phyloP scores from a whole-genome alignment of 2,113 vertebrate species.

The Psammodynastes pulverulentus region DNA sequence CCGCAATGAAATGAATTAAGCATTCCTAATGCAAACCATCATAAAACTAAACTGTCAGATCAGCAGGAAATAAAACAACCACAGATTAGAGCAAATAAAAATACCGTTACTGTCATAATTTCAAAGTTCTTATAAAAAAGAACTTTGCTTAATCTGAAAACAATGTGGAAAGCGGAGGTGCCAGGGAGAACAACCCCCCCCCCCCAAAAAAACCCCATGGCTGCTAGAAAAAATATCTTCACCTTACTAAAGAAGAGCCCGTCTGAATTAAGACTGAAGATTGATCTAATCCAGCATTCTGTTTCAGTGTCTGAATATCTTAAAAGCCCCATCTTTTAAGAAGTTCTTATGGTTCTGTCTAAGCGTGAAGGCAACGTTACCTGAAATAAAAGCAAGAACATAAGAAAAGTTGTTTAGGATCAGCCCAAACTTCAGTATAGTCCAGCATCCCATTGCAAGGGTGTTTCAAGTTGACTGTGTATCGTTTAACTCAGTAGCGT shows the following conservation, averaged over 20 bases:
- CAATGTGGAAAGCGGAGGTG: background rate
- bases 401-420: background rate
- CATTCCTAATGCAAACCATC: background rate
- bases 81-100: background rate
- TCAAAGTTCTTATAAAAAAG: background rate
- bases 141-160: background rate
- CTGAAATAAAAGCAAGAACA: background rate
- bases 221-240: background rate
- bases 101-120: background rate
- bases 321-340: background rate
- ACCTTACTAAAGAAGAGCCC: background rate
- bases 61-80: background rate
- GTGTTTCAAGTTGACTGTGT: background rate
- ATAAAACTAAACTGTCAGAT: background rate
- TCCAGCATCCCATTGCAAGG: background rate
- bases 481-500: background rate
- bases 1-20: background rate
- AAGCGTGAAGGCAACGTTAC: background rate
- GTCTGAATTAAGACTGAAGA: background rate
- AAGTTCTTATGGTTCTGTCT: background rate
- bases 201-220: background rate
- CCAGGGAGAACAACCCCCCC: background rate
- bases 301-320: background rate
- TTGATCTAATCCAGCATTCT: background rate
- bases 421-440: background rate